phyloP scores from a whole-genome alignment of 2,888 invertebrate genomes.

The Aspidiotus destructor region DNA sequence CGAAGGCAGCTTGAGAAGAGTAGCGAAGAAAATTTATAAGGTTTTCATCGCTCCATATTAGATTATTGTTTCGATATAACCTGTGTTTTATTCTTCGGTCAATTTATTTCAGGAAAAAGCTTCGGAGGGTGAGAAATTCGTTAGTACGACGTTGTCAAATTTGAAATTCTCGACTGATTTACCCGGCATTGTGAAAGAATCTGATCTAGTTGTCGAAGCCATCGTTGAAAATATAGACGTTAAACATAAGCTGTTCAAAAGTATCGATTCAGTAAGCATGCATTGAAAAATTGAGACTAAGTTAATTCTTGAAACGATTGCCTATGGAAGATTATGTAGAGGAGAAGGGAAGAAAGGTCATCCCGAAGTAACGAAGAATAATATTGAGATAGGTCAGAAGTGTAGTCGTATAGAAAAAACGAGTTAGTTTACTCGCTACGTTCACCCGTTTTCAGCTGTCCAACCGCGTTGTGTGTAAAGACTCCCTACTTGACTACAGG shows the following conservation, averaged over 20 bases:
- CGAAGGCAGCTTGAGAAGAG: conserved; percentile 57
- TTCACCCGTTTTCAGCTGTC: too few relatives aligned
- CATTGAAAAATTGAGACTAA: neutral
- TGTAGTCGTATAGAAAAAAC: too few relatives aligned
- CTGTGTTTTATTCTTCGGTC: neutral
- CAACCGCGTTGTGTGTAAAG: too few relatives aligned
- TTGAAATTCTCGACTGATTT: conserved; percentile 56
- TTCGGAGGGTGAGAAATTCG: conserved; percentile 56
- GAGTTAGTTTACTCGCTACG: too few relatives aligned
- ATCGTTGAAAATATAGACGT: conserved; percentile 71
- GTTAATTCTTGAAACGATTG: too few relatives aligned
- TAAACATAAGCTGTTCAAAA: conserved; percentile 65
- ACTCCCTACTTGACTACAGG: too few relatives aligned
- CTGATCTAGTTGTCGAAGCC: conserved; percentile 75
- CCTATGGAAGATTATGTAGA: too few relatives aligned
- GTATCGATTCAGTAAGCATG: conserved; percentile 53
- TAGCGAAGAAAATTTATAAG: conserved; percentile 67
- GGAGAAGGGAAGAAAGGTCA: too few relatives aligned
- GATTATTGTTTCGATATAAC: too few relatives aligned
- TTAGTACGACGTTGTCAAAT: conserved; percentile 52
- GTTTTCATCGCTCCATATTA: conserved; percentile 36
- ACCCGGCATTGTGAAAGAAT: conserved; percentile 51
- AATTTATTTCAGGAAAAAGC: conserved; percentile 47
- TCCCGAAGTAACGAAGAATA: too few relatives aligned
- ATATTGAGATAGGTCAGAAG: too few relatives aligned